phyloP scores from a whole-genome alignment of 2,113 vertebrate genomes.

The Cyanoderma ruficeps region DNA sequence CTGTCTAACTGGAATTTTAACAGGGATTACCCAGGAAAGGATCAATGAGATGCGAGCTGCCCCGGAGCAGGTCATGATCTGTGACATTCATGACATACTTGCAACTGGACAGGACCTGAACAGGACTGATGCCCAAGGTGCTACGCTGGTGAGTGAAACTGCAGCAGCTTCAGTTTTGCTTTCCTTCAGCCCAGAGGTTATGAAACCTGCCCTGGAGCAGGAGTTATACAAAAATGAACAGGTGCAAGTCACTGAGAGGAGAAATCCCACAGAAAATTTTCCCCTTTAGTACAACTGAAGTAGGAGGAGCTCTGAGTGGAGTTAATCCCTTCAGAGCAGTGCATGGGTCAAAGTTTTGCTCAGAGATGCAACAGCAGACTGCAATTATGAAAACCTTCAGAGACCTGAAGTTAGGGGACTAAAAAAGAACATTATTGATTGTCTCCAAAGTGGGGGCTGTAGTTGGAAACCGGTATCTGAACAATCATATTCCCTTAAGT shows the following conservation, averaged over 20 bases:
- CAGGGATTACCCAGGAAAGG: constrained; percentile 97
- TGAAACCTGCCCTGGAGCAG: background rate
- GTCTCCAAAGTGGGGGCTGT: background rate
- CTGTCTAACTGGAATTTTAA: background rate
- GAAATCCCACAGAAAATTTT: background rate
- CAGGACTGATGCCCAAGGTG: constrained; percentile 88
- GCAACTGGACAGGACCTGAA: constrained; percentile 86
- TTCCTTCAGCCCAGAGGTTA: background rate
- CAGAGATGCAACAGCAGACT: background rate
- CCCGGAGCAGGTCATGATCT: constrained; percentile 89
- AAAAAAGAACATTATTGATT: background rate
- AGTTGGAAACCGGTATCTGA: background rate
- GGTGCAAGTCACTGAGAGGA: background rate
- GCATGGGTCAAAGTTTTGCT: background rate
- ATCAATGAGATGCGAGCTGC: constrained; percentile 94
- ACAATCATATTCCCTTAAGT: background rate
- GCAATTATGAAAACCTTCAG: background rate
- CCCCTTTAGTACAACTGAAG: background rate
- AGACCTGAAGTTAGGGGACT: background rate
- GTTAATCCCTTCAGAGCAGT: background rate
- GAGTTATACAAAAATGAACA: background rate
- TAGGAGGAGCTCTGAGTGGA: background rate
- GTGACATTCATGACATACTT: constrained; percentile 88
- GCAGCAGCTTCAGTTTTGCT: background rate
- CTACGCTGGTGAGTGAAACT: constrained; percentile 86